A percentile compares a stretch with the other conserved stretches of the same genome.
phyloP scores from a whole-genome alignment of 1,140 invertebrate genomes.

The Drosophila arawakana region DNA sequence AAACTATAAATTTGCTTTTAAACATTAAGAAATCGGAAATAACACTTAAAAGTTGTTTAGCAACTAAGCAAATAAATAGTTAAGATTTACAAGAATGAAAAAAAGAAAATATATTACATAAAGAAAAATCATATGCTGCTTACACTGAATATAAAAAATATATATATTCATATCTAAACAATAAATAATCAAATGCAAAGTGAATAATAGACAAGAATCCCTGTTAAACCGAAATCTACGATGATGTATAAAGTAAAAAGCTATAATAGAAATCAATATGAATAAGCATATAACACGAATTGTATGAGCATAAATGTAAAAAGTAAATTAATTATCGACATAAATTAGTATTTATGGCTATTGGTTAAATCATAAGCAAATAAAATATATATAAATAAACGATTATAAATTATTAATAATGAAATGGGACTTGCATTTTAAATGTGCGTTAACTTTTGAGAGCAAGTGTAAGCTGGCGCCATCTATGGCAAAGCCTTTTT shows the following conservation, averaged over 20 bases:
- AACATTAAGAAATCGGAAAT: constrained; percentile 9
- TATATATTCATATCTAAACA: constrained; percentile 70
- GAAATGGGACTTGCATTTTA: constrained; percentile 13
- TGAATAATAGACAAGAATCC: constrained; percentile 9
- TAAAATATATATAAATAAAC: constrained; percentile 65
- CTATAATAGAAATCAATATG: constrained; percentile 36
- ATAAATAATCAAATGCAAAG: constrained; percentile 22
- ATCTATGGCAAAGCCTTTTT: constrained; percentile 6
- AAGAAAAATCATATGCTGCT: constrained; percentile 37
- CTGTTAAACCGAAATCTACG: constrained; percentile 24
- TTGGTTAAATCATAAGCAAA: constrained; percentile 58
- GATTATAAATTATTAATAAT: constrained; percentile 65
- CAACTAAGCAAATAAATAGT: constrained; percentile 42
- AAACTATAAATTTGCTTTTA: constrained; percentile 24
- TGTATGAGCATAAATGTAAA: constrained; percentile 52
- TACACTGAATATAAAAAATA: constrained; percentile 59
- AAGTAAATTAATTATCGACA: constrained; percentile 45
- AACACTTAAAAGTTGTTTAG: constrained; percentile 55
- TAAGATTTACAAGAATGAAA: constrained; percentile 29
- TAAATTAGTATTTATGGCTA: constrained; percentile 52
- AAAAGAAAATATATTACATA: constrained; percentile 3
- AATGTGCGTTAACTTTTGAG: neutral
- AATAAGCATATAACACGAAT: constrained; percentile 27
- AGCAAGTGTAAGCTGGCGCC: constrained; percentile 15
- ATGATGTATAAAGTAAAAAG: constrained; percentile 62